Evolutionary conservation across 2,888 invertebrate genomes (phyloP).

Genomic region (Encarsia formosa): DNA sequence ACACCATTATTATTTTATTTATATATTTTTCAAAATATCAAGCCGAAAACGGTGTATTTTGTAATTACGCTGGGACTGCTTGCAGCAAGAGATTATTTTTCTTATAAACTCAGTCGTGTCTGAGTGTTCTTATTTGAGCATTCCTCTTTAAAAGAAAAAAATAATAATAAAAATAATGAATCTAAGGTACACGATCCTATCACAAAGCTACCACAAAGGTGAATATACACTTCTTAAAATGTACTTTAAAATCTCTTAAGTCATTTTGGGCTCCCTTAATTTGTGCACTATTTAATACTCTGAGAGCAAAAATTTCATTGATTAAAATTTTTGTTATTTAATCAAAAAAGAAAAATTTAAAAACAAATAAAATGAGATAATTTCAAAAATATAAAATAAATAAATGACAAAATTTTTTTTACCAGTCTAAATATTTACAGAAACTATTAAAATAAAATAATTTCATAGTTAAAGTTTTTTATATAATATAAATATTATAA

Average conservation of each 20-base stretch:
- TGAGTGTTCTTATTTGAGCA: conserved; percentile 11
- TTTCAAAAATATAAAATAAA: not conserved
- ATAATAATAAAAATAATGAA: conserved; percentile 18
- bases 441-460: too few species aligned
- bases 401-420: too few species aligned
- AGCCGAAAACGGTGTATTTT: conserved; percentile 20
- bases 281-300: not conserved
- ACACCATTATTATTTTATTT: not conserved
- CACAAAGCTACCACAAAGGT: conserved; percentile 18
- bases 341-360: too few species aligned
- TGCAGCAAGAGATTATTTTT: conserved; percentile 23
- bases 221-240: conserved; percentile 8
- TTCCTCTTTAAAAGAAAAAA: conserved; percentile 11
- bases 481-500: not conserved
- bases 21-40: too few species aligned
- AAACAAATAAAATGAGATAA: conserved; percentile 2
- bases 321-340: too few species aligned
- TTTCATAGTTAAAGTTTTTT: conserved; percentile 1
- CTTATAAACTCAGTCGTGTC: conserved; percentile 17
- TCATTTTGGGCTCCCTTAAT: conserved; percentile 17
- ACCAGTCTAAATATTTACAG: too few species aligned
- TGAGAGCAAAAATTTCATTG: too few species aligned
- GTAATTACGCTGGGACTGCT: conserved; percentile 8
- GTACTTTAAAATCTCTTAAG: conserved; percentile 12
- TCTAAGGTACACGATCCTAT: conserved; percentile 23